Evolutionary conservation across 64 coral and sea anemone genomes (phyloP).

Genomic region (Astreopora myriophthalma): DNA sequence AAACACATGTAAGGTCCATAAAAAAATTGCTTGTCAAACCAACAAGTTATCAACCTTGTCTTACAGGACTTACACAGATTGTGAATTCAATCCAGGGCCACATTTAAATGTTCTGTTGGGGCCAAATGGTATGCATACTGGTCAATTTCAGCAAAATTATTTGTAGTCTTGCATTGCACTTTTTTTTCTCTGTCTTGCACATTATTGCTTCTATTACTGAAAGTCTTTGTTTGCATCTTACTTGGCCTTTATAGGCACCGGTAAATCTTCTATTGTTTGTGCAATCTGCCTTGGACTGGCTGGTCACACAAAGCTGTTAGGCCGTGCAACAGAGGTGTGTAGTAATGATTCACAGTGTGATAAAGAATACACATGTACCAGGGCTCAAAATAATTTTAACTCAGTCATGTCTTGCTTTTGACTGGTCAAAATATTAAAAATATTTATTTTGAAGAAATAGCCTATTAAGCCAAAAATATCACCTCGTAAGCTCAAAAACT

Average conservation of each 20-base stretch:
- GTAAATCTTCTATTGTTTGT: slow-evolving; percentile 82
- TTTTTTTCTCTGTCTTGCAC: no score
- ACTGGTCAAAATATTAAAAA: no score
- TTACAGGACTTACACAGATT: slow-evolving; percentile 92
- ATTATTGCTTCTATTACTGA: neutral
- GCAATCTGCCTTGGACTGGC: slow-evolving; percentile 86
- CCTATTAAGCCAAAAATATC: no score
- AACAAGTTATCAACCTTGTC: neutral
- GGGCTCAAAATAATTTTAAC: no score
- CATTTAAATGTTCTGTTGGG: slow-evolving; percentile 93
- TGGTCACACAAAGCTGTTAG: slow-evolving; percentile 58
- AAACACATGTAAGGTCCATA: no score
- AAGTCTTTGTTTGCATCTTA: neutral
- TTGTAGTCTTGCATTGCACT: neutral
- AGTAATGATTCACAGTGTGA: neutral
- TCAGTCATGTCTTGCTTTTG: no score
- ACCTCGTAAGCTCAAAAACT: no score
- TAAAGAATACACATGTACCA: no score
- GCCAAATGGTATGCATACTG: slow-evolving; percentile 89
- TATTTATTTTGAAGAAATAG: no score
- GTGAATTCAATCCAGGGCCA: slow-evolving; percentile 88
- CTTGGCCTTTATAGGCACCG: slow-evolving; percentile 39
- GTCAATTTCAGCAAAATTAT: no score
- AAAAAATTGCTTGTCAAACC: no score
- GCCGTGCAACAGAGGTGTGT: slow-evolving; percentile 68